A percentile compares a stretch with the other conserved stretches of the same genome.
phyloP scores from a whole-genome alignment of 2,797 vertebrate genomes.

The Chelon auratus region DNA sequence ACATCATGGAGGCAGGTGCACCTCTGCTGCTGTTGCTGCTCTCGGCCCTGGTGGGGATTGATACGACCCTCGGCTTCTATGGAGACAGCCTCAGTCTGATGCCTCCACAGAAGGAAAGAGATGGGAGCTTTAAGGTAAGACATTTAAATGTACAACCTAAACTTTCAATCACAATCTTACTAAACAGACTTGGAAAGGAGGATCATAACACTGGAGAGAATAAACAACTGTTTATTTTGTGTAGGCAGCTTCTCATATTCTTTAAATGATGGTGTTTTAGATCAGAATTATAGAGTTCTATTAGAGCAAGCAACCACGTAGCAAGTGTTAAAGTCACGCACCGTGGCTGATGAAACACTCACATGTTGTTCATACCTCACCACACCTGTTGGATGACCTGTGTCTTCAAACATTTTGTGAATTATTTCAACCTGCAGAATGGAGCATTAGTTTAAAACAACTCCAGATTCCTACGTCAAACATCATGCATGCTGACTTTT shows the following conservation, averaged over 20 bases:
- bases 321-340: too few relatives aligned
- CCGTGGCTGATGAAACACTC: background rate
- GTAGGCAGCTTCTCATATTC: background rate
- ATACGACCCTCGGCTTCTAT: slow-evolving; percentile 38
- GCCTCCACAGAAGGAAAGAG: background rate
- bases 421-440: background rate
- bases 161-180: background rate
- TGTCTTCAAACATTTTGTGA: background rate
- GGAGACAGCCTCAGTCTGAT: slow-evolving; percentile 69
- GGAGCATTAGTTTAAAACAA: background rate
- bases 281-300: too few relatives aligned
- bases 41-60: background rate
- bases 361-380: background rate
- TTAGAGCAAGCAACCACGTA: too few relatives aligned
- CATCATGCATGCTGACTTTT: background rate
- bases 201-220: background rate
- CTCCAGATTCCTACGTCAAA: background rate
- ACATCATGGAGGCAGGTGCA: slow-evolving; percentile 59
- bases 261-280: background rate
- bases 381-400: background rate
- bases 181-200: background rate
- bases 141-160: background rate
- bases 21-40: slow-evolving; percentile 32
- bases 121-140: slow-evolving; percentile 63
- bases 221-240: background rate